Evolutionary conservation across 2,888 invertebrate species (phyloP), one percentile per base, ranked within the genome.

Genomic region (Gibbula magus): DNA sequence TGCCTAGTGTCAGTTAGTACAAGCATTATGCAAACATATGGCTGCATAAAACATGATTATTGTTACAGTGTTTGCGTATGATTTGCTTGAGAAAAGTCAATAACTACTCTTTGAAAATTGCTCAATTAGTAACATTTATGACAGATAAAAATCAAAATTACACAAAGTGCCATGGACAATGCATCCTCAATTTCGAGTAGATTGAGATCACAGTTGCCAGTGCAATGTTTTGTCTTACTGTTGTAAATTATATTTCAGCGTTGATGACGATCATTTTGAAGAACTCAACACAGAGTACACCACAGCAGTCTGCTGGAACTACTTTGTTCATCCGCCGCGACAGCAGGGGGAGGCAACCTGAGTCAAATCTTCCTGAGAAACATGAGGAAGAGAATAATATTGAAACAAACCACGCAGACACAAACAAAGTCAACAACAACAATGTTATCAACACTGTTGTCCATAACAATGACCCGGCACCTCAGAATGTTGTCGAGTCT

Each of bases 231-330:
- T n/a, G n/a, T n/a, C n/a, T n/a, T n/a, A 20, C 18, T 79, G 7
- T 13, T 53, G 18, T 74, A 13, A 5, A 52, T 56, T 25, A 3
- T 52, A 22, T 10, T 73, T 84, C 82, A 91, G 91, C 82, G 53
- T 45, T 87, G 66, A 87, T 91, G 87, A 91, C 89, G 10, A 86
- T 89, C 52, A 87, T 90, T 2, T 83, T 88, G 80, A 91, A 91
- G 81, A 89, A 87, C 81, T 82, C 86, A 16, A 82, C 81, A 1
- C 78, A 83, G 7, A 80, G 79, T 22, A 77, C 74, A 7, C 87
- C 88, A 29, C 84, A 87, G 18, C 52, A 75, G 8, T 89, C 89
- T 76, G 82, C 86, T 35, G 91, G 89, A 25, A 87, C 89, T 4
- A 89, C 89, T 2, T 79, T 90, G 32, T 91, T 89, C 77, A 81